phyloP scores from a whole-genome alignment of 2,888 invertebrate genomes.

The Atethmia centrago region DNA sequence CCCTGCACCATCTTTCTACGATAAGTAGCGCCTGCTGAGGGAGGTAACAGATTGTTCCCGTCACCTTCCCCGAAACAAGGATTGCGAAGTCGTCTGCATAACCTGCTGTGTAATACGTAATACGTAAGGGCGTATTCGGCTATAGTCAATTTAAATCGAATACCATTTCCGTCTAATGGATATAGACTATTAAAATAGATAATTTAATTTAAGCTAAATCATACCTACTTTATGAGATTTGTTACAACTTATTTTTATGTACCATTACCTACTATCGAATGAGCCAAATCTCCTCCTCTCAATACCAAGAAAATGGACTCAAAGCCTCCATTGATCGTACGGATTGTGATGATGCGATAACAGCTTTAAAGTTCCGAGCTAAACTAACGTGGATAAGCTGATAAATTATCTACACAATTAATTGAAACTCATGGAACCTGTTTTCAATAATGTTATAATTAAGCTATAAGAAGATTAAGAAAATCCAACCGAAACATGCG shows the following conservation, averaged over 20 bases:
- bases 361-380: slow-evolving; percentile 64
- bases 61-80: too few relatives aligned
- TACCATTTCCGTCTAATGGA: background rate
- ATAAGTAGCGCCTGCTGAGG: too few relatives aligned
- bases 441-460: too few relatives aligned
- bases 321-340: slow-evolving; percentile 73
- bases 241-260: background rate
- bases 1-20: too few relatives aligned
- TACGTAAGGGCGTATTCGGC: background rate
- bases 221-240: background rate
- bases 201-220: background rate
- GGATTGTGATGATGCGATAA: slow-evolving; percentile 81
- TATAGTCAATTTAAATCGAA: background rate
- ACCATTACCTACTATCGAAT: slow-evolving; percentile 9
- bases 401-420: too few relatives aligned
- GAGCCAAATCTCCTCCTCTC: slow-evolving; percentile 64
- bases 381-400: slow-evolving; percentile 69
- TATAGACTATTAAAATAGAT: too few relatives aligned
- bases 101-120: too few relatives aligned
- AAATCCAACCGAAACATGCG: background rate
- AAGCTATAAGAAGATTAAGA: too few relatives aligned
- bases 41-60: too few relatives aligned
- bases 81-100: too few relatives aligned
- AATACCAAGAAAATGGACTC: slow-evolving; percentile 68
- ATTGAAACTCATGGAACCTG: background rate